phyloP scores from a whole-genome alignment of 2,797 vertebrate genomes.

The Bradypodion pumilum region DNA sequence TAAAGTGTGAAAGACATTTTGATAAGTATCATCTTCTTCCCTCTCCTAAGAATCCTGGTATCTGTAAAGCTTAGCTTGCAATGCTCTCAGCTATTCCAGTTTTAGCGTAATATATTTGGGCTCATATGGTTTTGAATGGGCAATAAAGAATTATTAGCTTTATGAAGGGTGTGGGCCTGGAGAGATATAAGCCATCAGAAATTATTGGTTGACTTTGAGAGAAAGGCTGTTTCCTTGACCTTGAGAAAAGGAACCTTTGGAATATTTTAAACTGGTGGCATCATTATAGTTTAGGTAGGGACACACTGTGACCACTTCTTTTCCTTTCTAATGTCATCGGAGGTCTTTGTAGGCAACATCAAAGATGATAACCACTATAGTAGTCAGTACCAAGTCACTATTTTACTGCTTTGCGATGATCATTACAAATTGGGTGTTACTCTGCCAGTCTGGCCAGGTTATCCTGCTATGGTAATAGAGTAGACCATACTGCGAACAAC shows the following conservation, averaged over 20 bases:
- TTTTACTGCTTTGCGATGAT: too few species aligned
- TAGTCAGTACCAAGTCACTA: too few species aligned
- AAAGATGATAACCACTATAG: not conserved
- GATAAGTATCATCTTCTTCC: not conserved
- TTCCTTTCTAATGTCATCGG: not conserved
- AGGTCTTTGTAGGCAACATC: too few species aligned
- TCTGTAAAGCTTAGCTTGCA: not conserved
- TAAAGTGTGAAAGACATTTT: not conserved
- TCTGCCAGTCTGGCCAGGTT: too few species aligned
- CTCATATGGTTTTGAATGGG: not conserved
- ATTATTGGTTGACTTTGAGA: not conserved
- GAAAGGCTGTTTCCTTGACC: not conserved
- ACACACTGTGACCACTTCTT: not conserved
- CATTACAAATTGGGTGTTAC: too few species aligned
- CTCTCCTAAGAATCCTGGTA: not conserved
- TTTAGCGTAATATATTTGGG: not conserved
- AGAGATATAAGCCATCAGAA: not conserved
- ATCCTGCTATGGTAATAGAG: too few species aligned
- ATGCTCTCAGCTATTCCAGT: not conserved
- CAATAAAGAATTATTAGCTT: not conserved
- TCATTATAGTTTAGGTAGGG: not conserved
- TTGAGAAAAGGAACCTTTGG: not conserved
- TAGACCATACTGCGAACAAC: too few species aligned
- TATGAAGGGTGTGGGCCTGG: not conserved
- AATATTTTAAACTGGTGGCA: not conserved